Base-by-base conservation (phyloP, 2,888 invertebrate genomes). In the Drosophila testacea region DNA sequence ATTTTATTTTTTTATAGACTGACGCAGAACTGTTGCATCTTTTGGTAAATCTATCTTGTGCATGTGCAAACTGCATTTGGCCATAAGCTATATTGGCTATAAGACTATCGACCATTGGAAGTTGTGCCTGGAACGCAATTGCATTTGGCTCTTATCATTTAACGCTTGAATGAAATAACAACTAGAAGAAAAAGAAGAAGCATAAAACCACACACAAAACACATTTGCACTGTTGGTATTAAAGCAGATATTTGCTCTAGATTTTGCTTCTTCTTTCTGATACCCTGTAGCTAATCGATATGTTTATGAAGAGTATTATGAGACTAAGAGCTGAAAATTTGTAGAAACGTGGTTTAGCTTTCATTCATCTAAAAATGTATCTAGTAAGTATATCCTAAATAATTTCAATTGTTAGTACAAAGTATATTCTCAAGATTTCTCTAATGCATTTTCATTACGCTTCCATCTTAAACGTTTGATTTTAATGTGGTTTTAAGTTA, bases 81-180 rank as follows among this genome's bases (percentile, higher is more conserved):
- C 50, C 32, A 27, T 54, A 39, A 13, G 36, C 38, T 22, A 22
- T 27, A 28, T 36, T 51, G 27, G 50, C 39, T 27, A 38, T 28
- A 22, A 47, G 32, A 32, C 34, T 13, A 50, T 22, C 34, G 38
- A 42, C 28, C 44, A 39, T 34, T 44, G 38, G 59, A 9, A 22
- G 59, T 46, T 51, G 66, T 73, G 77, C 67, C 67, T 61, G 77
- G 61, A 63, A 69, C 65, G 62, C 65, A 63, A 54, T 78, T 52
- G 41, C 76, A 76, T 76, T 76, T 76, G 74, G 55, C 38, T 73
- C 63, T 73, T 73, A 76, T 76, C 79, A 78, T 44, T 68, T 68
- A 6, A 50, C 68, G 72, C 56, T 44, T 27, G 59, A 63, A 34
- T 38, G 48, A 44, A 56, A 55, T 36, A 38, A 39, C 13, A 4